These are phyloP conservation scores for Miltochrista miniata DNA, from an alignment of 2,888 invertebrate species.

Conservation along the genomic window DNA sequence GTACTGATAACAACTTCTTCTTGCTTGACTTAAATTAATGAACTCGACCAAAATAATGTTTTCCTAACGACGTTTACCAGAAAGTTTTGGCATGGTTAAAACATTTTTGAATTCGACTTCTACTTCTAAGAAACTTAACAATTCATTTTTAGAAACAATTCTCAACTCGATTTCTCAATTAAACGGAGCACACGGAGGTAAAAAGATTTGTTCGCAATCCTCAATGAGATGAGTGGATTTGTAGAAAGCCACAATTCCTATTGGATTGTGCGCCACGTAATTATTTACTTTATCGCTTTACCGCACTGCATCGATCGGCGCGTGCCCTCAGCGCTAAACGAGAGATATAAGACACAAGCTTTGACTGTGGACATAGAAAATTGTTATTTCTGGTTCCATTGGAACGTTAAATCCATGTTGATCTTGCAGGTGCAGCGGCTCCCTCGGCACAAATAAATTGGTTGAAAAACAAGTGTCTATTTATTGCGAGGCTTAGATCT, in stretches of 20 bases:
- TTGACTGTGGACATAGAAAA: background rate
- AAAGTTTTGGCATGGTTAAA: too few relatives aligned
- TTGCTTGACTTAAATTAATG: too few relatives aligned
- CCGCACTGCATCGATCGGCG: background rate
- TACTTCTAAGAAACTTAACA: too few relatives aligned
- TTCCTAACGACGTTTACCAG: too few relatives aligned
- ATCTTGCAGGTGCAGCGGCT: background rate
- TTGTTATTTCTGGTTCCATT: background rate
- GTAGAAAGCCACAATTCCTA: constrained; percentile 4
- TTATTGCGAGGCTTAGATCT: background rate
- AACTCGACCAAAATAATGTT: too few relatives aligned
- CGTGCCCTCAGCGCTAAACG: background rate
- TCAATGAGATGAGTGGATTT: constrained; percentile 7
- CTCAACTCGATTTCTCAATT: too few relatives aligned
- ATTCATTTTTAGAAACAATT: too few relatives aligned
- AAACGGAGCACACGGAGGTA: background rate
- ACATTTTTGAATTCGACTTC: too few relatives aligned
- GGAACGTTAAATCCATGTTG: background rate
- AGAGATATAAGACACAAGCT: background rate
- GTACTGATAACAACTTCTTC: too few relatives aligned
- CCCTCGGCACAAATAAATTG: background rate
- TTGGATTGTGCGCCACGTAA: constrained; percentile 7
- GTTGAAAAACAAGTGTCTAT: background rate
- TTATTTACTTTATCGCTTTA: constrained; percentile 10
- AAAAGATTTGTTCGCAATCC: constrained; percentile 7